Evolutionary conservation across 2,113 vertebrate genomes (phyloP).

Genomic region (Vireo altiloquus): DNA sequence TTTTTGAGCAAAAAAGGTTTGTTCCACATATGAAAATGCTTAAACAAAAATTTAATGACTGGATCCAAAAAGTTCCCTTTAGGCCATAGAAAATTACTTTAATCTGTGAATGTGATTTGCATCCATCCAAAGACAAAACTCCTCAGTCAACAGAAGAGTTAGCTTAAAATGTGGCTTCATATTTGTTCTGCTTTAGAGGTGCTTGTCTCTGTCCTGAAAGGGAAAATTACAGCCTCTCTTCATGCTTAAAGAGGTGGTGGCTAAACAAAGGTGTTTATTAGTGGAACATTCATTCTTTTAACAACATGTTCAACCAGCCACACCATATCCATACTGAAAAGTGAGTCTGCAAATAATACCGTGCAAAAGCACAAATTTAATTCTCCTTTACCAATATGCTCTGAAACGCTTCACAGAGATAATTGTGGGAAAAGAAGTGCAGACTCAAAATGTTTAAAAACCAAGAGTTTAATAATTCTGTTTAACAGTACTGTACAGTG

Average conservation of each 20-base stretch:
- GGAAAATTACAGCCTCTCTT: neutral
- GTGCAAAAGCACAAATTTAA: neutral
- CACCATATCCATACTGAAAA: neutral
- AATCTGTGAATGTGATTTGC: conserved; percentile 69
- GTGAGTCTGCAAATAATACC: neutral
- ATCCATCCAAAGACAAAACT: conserved; percentile 1
- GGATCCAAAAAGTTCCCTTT: conserved; percentile 61
- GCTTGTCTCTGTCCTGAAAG: neutral
- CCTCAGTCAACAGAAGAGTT: neutral
- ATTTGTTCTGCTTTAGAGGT: conserved; percentile 1
- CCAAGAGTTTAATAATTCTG: neutral
- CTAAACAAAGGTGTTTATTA: neutral
- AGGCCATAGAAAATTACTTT: conserved; percentile 72
- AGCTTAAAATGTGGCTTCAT: neutral
- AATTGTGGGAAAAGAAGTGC: neutral
- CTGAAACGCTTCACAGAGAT: neutral
- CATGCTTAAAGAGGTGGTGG: neutral
- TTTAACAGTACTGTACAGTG: neutral
- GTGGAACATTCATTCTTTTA: neutral
- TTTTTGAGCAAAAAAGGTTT: conserved; percentile 46
- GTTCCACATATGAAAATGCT: conserved; percentile 69
- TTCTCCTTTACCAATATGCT: neutral
- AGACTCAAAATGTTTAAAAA: neutral
- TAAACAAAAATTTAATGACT: conserved; percentile 69
- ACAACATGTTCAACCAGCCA: neutral